Conservation (phyloP, 2,113 vertebrate species). For the Nibea albiflora region DNA sequence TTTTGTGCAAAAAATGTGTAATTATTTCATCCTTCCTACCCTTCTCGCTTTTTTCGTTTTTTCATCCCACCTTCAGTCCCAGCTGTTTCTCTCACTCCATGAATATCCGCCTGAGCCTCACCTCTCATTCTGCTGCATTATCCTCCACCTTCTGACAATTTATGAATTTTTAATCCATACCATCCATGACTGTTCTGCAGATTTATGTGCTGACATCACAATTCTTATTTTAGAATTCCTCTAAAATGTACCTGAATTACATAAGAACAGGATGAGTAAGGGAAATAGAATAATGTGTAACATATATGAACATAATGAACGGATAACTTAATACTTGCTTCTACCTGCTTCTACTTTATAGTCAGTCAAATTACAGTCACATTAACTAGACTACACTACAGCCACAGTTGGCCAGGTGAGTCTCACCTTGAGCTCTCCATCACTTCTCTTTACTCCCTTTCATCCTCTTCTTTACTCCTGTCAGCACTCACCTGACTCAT, state of each 20-base stretch:
- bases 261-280: neutral
- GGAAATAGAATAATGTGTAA: neutral
- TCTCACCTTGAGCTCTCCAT: slow-evolving; percentile 1
- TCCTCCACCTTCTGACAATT: slow-evolving; percentile 42
- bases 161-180: slow-evolving; percentile 66
- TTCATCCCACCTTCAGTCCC: neutral
- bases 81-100: neutral
- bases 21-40: neutral
- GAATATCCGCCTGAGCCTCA: slow-evolving; percentile 14
- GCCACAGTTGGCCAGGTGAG: neutral
- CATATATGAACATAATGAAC: neutral
- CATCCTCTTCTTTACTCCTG: neutral
- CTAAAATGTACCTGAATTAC: slow-evolving; percentile 37
- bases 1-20: neutral
- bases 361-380: neutral
- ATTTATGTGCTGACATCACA: slow-evolving; percentile 44
- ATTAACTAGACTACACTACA: neutral
- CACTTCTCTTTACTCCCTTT: neutral
- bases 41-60: neutral
- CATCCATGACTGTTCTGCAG: slow-evolving; percentile 35
- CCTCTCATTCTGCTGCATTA: slow-evolving; percentile 52
- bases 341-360: neutral
- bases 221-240: slow-evolving; percentile 58
- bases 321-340: neutral
- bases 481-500: slow-evolving; percentile 35